Evolutionary conservation across 2,888 invertebrate genomes (phyloP).

Genomic region (Xylocampa areola): DNA sequence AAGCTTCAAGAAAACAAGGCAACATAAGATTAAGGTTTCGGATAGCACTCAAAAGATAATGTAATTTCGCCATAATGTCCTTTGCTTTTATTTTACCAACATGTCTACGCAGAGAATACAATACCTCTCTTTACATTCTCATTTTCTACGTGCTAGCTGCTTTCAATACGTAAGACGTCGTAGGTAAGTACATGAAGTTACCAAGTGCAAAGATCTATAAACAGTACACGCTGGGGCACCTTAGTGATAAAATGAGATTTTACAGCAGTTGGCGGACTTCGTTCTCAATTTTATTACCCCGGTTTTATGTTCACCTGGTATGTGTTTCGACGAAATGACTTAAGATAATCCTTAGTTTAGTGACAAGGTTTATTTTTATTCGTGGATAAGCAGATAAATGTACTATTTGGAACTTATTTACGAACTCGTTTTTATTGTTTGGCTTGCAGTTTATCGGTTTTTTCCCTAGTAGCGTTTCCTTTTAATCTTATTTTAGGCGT

Average conservation of each 20-base stretch:
- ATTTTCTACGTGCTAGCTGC: neutral
- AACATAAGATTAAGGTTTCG: too few relatives aligned
- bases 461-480: too few relatives aligned
- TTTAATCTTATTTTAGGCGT: too few relatives aligned
- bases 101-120: too few relatives aligned
- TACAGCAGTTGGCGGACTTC: slow-evolving; percentile 1
- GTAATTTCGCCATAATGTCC: too few relatives aligned
- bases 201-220: slow-evolving; percentile 10
- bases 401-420: too few relatives aligned
- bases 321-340: slow-evolving; percentile 9
- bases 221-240: neutral
- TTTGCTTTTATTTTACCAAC: too few relatives aligned
- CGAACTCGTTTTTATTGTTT: too few relatives aligned
- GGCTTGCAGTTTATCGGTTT: too few relatives aligned
- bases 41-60: too few relatives aligned
- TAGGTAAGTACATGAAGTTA: neutral
- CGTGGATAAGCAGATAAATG: neutral
- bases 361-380: neutral
- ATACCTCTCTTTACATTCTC: neutral
- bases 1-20: too few relatives aligned
- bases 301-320: slow-evolving; percentile 21
- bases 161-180: neutral
- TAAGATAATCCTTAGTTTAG: neutral
- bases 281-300: slow-evolving; percentile 22
- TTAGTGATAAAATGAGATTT: slow-evolving; percentile 15